Conservation (phyloP, 2,888 invertebrate genomes). For the Prosopocoilus inquinatus region DNA sequence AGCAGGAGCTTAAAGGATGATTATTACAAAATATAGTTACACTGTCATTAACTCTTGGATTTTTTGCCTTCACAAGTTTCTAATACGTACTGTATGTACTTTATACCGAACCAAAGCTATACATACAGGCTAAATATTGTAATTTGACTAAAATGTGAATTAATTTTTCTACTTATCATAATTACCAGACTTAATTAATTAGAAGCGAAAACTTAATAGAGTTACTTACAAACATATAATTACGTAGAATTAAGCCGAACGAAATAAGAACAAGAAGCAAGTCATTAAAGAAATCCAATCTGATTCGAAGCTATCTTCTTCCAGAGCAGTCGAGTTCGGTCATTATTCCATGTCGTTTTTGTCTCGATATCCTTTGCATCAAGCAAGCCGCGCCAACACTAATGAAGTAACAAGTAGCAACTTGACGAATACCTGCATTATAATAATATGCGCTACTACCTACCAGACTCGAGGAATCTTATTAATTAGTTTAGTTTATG, state of each 20-base stretch:
- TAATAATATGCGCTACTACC: slow-evolving; percentile 35
- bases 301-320: slow-evolving; percentile 13
- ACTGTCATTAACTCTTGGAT: no score
- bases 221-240: slow-evolving; percentile 5
- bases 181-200: background rate
- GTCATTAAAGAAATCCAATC: slow-evolving; percentile 16
- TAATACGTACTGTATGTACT: no score
- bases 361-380: slow-evolving; percentile 36
- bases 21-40: no score
- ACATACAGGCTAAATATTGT: no score
- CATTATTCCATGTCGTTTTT: slow-evolving; percentile 38
- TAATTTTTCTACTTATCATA: no score
- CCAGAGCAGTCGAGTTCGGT: slow-evolving; percentile 26
- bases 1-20: no score
- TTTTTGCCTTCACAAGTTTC: no score
- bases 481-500: slow-evolving; percentile 36
- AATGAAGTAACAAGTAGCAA: slow-evolving; percentile 40
- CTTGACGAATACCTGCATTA: slow-evolving; percentile 36
- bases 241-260: background rate
- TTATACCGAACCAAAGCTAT: no score
- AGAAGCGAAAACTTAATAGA: background rate
- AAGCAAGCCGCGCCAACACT: slow-evolving; percentile 34
- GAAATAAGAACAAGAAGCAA: slow-evolving; percentile 3
- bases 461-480: slow-evolving; percentile 30
- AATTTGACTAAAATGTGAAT: no score